Evolutionary conservation across 1,140 invertebrate species (phyloP), one percentile per base, ranked within the genome.

Genomic region (Caerostris darwini): DNA sequence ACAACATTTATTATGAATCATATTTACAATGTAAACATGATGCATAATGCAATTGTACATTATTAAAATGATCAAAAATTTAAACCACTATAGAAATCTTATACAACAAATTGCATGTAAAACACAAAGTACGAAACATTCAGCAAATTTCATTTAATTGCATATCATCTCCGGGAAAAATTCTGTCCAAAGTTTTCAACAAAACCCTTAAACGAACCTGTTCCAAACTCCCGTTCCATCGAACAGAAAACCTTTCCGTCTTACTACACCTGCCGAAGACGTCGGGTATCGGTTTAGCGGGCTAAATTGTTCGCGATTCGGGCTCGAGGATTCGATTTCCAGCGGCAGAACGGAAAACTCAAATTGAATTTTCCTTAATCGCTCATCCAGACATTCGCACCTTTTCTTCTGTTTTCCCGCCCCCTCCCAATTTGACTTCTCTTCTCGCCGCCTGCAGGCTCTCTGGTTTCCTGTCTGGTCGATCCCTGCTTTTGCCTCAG

Each of bases 351-450:
- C 85, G 85, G 85, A 87, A 34, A 89, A 69, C 87, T 50, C 50
- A 89, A 89, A 89, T 89, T 89, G 87, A 89, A 89, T 89, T 89
- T 89, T 89, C 87, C 64, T 61, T 89, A 89, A 89, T 89, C 87
- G 61, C 53, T 50, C 64, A 19, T 69, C n/a, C 50, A 56, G 34
- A 17, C 53, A 50, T 69, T 89, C 87, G 58, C 81, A 50, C 61
- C 61, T 83, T 87, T 87, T 87, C 58, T n/a, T n/a, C n/a, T 50
- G 3, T 61, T 59, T 34, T 50, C 19, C 19, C 57, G n/a, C 19
- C 3, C 7, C 19, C 50, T 54, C 5, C 6, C 58, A 61, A 59
- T 87, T 58, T 87, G 71, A 77, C 71, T 77, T 12, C n/a, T n/a
- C n/a, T n/a, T n/a, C 34, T 4, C 7, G 34, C 3, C 12, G 71